These are phyloP conservation scores for Anagrus nilaparvatae DNA, from an alignment of 1,140 invertebrate genomes.

Conservation along the genomic window DNA sequence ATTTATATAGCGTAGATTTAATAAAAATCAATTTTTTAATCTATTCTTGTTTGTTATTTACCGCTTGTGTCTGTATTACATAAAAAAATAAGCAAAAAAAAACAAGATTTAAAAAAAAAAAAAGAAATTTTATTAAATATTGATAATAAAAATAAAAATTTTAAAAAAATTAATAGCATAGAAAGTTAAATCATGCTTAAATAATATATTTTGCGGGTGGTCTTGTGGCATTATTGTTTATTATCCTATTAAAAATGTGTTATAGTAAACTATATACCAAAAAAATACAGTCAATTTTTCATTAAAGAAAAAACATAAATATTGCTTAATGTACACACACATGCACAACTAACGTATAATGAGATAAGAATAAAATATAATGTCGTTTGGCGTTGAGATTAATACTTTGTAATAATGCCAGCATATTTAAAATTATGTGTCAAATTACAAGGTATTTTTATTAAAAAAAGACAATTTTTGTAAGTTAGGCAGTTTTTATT, in stretches of 20 bases:
- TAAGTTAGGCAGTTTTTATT: background rate
- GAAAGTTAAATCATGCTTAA: background rate
- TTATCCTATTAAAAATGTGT: slow-evolving; percentile 6
- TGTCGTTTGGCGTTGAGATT: background rate
- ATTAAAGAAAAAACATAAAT: slow-evolving; percentile 3
- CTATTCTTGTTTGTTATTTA: slow-evolving; percentile 25
- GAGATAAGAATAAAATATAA: background rate
- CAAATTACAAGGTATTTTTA: slow-evolving; percentile 11
- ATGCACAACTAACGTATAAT: slow-evolving; percentile 11
- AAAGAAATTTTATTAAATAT: too few relatives aligned
- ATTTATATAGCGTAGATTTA: slow-evolving; percentile 41
- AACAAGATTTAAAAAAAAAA: slow-evolving; percentile 16
- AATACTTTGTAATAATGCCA: slow-evolving; percentile 3
- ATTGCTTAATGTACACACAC: background rate
- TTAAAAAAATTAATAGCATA: too few relatives aligned
- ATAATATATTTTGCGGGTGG: background rate
- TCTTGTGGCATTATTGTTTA: slow-evolving; percentile 1
- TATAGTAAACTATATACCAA: background rate
- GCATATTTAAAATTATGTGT: background rate
- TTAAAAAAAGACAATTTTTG: background rate
- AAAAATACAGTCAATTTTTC: slow-evolving; percentile 4
- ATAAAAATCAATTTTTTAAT: too few relatives aligned
- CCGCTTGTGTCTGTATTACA: slow-evolving; percentile 8
- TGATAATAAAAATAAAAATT: too few relatives aligned
- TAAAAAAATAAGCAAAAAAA: slow-evolving; percentile 17